A percentile compares a stretch with the other conserved stretches of the same genome.
phyloP scores from a whole-genome alignment of 2,113 vertebrate genomes.

The Phrynosoma platyrhinos region DNA sequence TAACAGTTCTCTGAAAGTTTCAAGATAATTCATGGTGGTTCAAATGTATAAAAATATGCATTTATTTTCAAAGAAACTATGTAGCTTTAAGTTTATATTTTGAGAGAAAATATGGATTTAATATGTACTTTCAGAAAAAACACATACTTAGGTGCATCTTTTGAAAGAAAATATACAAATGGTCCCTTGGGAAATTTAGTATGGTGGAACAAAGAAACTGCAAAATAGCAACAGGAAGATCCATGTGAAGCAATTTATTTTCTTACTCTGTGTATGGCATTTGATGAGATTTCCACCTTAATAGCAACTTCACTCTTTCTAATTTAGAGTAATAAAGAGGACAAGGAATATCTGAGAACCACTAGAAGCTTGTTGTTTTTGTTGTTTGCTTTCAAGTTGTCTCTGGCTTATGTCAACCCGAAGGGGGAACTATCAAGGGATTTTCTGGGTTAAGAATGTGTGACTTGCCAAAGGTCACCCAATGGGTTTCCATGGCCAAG shows the following conservation, averaged over 20 bases:
- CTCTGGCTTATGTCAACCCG: too few relatives aligned
- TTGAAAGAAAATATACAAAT: neutral
- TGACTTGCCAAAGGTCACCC: neutral
- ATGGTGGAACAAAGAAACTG: accelerated
- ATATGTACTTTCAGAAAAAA: neutral
- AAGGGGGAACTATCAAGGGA: too few relatives aligned
- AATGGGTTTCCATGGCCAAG: neutral
- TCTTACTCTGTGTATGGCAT: neutral
- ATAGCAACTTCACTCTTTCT: neutral
- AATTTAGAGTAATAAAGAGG: neutral
- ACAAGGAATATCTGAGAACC: neutral
- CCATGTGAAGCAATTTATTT: neutral
- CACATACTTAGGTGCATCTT: neutral
- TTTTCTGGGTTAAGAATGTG: too few relatives aligned
- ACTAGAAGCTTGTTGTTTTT: too few relatives aligned
- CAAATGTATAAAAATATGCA: neutral
- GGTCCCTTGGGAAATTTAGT: neutral
- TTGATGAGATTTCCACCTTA: neutral
- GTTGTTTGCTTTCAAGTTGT: neutral
- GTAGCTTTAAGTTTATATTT: neutral
- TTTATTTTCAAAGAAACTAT: neutral
- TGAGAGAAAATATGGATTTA: neutral
- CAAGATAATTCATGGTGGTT: neutral
- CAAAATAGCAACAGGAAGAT: neutral
- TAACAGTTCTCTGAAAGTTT: neutral